These are phyloP conservation scores for Chromis chromis DNA, from an alignment of 2,797 vertebrate species.

Conservation along the genomic window DNA sequence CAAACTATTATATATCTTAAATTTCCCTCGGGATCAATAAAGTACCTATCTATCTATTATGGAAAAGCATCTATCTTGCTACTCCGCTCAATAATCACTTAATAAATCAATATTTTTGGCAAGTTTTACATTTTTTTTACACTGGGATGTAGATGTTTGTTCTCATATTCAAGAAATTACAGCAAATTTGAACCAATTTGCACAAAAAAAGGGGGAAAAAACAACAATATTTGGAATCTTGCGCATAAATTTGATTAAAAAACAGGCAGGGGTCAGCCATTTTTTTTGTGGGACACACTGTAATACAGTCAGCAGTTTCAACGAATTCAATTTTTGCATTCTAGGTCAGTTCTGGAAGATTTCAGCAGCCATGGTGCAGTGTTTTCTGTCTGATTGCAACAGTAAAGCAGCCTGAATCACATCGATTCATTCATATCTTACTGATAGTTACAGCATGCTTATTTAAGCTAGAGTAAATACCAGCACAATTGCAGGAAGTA, in stretches of 20 bases:
- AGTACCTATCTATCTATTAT: too few relatives aligned
- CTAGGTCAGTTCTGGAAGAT: conserved; percentile 10
- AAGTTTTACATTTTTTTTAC: too few relatives aligned
- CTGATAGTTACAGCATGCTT: neutral
- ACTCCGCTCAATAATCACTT: neutral
- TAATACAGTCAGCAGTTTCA: neutral
- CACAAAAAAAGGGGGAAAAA: too few relatives aligned
- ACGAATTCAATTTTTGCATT: conserved; percentile 19
- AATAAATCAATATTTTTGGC: neutral
- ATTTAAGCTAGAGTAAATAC: neutral
- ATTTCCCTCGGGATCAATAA: too few relatives aligned
- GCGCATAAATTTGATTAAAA: conserved; percentile 11
- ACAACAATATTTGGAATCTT: neutral
- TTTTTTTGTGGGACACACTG: neutral
- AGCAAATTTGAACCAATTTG: too few relatives aligned
- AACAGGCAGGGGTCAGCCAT: neutral
- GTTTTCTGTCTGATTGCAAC: conserved; percentile 31
- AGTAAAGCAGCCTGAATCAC: conserved; percentile 5
- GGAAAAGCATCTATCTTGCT: neutral
- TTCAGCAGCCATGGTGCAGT: neutral
- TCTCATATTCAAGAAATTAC: too few relatives aligned
- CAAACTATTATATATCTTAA: too few relatives aligned
- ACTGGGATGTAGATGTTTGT: too few relatives aligned
- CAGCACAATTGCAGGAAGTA: neutral
- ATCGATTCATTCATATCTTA: conserved; percentile 13